Evolutionary conservation across 1,140 invertebrate species (phyloP).

Genomic region (Drosophila ercepeae): DNA sequence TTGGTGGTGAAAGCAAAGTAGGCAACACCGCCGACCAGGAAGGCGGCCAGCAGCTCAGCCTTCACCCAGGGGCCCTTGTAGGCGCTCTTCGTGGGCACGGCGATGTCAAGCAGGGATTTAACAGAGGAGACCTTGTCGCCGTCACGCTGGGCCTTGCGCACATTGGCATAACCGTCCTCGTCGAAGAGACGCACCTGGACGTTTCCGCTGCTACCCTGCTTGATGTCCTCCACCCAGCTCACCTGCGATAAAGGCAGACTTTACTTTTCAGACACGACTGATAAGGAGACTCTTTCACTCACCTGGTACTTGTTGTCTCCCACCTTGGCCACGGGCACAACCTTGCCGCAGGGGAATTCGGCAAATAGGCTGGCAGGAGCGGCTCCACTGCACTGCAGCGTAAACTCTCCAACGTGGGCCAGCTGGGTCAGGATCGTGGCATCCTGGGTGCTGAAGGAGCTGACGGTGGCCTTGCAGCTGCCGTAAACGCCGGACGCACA

Average conservation of each 20-base stretch:
- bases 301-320: constrained; percentile 84
- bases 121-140: constrained; percentile 88
- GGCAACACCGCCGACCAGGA: constrained; percentile 90
- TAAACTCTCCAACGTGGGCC: constrained; percentile 91
- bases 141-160: constrained; percentile 90
- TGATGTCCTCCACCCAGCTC: constrained; percentile 95
- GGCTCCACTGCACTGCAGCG: constrained; percentile 87
- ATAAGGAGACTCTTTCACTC: constrained; percentile 1
- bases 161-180: constrained; percentile 94
- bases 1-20: constrained; percentile 94
- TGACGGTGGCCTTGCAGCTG: constrained; percentile 87
- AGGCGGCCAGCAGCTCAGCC: constrained; percentile 94
- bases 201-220: constrained; percentile 91
- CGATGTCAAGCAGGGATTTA: constrained; percentile 90
- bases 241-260: constrained; percentile 86
- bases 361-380: constrained; percentile 90
- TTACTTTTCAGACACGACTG: neutral
- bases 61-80: constrained; percentile 96
- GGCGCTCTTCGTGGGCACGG: constrained; percentile 92
- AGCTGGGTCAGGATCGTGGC: constrained; percentile 94
- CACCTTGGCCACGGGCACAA: constrained; percentile 91
- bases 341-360: constrained; percentile 91
- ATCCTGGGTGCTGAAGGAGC: constrained; percentile 94
- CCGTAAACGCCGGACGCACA: constrained; percentile 55
- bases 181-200: constrained; percentile 93